Evolutionary conservation across 2,888 invertebrate species (phyloP).

Genomic region (Heteropelma amictum): DNA sequence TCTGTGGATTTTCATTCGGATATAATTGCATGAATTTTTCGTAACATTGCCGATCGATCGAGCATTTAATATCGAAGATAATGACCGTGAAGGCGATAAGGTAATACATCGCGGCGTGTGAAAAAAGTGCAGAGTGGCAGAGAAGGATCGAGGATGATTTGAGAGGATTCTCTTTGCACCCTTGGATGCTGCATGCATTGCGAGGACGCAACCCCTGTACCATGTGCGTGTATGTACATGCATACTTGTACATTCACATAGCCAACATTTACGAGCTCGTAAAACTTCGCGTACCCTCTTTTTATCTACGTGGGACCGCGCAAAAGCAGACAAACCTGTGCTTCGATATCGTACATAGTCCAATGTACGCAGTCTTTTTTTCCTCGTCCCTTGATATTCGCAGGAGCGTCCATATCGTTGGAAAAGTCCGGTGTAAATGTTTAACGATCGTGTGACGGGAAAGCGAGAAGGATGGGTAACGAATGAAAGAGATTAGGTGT

Average conservation of each 20-base stretch:
- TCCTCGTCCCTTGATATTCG: slow-evolving; percentile 37
- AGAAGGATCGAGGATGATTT: slow-evolving; percentile 17
- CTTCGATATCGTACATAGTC: slow-evolving; percentile 26
- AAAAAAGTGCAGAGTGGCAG: slow-evolving; percentile 1
- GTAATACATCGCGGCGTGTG: slow-evolving; percentile 16
- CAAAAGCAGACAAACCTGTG: slow-evolving; percentile 34
- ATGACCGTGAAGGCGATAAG: neutral
- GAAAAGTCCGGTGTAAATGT: slow-evolving; percentile 53
- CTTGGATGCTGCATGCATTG: slow-evolving; percentile 13
- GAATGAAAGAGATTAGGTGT: slow-evolving; percentile 4
- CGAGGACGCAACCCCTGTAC: slow-evolving; percentile 5
- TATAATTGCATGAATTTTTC: too few species aligned
- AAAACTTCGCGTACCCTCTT: slow-evolving; percentile 64
- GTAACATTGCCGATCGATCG: too few species aligned
- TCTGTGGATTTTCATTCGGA: too few species aligned
- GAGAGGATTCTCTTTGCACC: slow-evolving; percentile 12
- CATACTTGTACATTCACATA: neutral
- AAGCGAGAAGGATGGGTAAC: neutral
- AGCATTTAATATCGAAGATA: neutral
- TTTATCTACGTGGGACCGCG: slow-evolving; percentile 68
- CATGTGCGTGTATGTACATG: neutral
- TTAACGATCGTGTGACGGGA: slow-evolving; percentile 52
- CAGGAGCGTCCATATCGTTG: slow-evolving; percentile 32
- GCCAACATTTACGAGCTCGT: slow-evolving; percentile 60
- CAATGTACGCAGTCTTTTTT: slow-evolving; percentile 7